These are phyloP conservation scores for Panthera leo DNA, from an alignment of 2,113 vertebrate species.

Conservation along the genomic window DNA sequence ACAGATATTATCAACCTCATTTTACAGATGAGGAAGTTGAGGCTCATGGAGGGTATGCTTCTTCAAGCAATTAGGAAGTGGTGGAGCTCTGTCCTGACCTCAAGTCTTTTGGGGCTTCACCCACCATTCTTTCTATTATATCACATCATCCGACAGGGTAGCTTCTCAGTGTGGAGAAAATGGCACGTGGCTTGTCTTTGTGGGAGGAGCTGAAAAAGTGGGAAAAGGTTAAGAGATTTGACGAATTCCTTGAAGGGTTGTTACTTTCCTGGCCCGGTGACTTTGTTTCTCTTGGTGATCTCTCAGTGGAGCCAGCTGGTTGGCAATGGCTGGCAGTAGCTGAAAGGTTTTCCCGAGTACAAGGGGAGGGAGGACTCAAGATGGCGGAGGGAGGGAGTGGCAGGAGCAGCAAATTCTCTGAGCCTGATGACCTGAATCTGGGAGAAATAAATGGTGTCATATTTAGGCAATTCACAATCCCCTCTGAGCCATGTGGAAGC, in stretches of 20 bases:
- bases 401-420: neutral
- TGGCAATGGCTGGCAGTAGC: neutral
- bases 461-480: neutral
- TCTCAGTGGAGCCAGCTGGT: neutral
- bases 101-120: neutral
- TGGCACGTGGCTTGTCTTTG: neutral
- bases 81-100: neutral
- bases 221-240: neutral
- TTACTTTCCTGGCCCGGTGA: neutral
- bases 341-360: neutral
- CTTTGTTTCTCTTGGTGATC: neutral
- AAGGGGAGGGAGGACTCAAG: neutral
- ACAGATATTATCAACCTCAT: neutral
- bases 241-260: neutral
- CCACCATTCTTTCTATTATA: neutral
- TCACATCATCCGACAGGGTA: neutral
- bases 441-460: neutral
- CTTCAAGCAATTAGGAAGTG: neutral
- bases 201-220: neutral
- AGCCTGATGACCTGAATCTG: slow-evolving; percentile 20
- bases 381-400: neutral
- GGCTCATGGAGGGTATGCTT: neutral
- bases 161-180: neutral
- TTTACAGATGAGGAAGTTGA: neutral
- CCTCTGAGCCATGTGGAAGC: neutral